Evolutionary conservation across 1,140 invertebrate species (phyloP).

Genomic region (Subanguina moxae): DNA sequence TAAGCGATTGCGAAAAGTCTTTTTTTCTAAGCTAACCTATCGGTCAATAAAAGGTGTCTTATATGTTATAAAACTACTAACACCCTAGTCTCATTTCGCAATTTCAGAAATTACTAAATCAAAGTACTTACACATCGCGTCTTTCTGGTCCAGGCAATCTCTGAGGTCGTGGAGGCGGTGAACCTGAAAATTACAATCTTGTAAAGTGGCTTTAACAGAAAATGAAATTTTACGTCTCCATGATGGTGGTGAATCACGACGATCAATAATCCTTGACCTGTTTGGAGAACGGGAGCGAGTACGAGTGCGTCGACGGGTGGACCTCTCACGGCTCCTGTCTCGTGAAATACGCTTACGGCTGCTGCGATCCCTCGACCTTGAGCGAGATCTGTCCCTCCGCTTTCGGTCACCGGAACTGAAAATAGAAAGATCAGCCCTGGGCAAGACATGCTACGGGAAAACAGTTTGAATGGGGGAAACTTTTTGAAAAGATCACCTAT

Average conservation of each 20-base stretch:
- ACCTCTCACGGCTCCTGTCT: background rate
- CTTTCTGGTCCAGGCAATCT: conserved; percentile 57
- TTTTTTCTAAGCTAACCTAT: too few species aligned
- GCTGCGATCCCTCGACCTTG: conserved; percentile 24
- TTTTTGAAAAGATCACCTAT: background rate
- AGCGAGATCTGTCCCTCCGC: conserved; percentile 30
- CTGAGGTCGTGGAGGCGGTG: conserved; percentile 23
- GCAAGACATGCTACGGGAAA: background rate
- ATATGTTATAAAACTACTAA: too few species aligned
- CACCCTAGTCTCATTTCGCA: too few species aligned
- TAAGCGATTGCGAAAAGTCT: too few species aligned
- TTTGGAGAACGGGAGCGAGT: conserved; percentile 6
- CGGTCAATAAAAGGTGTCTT: too few species aligned
- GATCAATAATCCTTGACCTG: background rate
- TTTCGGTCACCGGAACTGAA: conserved; percentile 30
- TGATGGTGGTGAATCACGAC: conserved; percentile 16
- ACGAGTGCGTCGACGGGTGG: conserved; percentile 13
- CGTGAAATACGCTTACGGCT: background rate
- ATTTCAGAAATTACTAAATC: too few species aligned
- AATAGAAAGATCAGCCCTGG: background rate
- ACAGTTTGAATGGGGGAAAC: background rate
- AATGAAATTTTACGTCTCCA: background rate
- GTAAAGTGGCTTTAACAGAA: background rate
- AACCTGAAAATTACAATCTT: background rate
- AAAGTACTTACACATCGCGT: conserved; percentile 53